Conservation (phyloP, 2,888 invertebrate genomes). For the Phrixothrix hirtus region DNA sequence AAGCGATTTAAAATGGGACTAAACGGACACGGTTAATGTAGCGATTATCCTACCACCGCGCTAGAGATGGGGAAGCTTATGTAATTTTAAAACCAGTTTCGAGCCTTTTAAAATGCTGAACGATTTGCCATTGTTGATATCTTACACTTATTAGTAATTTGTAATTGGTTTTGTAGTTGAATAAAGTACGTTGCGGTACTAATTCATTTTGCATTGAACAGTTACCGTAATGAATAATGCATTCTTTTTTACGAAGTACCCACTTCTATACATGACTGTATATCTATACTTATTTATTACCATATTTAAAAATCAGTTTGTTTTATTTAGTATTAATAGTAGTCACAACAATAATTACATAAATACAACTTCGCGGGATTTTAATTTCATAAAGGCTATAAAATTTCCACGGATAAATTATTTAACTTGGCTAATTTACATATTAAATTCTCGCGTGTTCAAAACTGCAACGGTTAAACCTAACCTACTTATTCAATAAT, state of each 20-base stretch:
- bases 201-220: too few relatives aligned
- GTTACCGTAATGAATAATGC: too few relatives aligned
- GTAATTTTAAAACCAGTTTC: conserved; percentile 49
- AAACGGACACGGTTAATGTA: conserved; percentile 49
- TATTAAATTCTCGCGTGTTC: conserved; percentile 8
- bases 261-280: too few relatives aligned
- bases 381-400: conserved; percentile 4
- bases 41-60: conserved; percentile 41
- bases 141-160: conserved; percentile 18
- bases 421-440: conserved; percentile 9
- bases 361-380: conserved; percentile 8
- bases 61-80: conserved; percentile 40
- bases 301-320: conserved; percentile 37
- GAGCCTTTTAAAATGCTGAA: conserved; percentile 32
- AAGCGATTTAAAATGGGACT: conserved; percentile 46
- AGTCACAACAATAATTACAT: conserved; percentile 22
- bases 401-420: conserved; percentile 12
- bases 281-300: too few relatives aligned
- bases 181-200: too few relatives aligned
- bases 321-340: conserved; percentile 25
- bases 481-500: too few relatives aligned
- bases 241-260: too few relatives aligned
- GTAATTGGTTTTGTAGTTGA: conserved; percentile 1
- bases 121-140: conserved; percentile 23
- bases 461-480: too few relatives aligned